Evolutionary conservation across 2,113 vertebrate genomes (phyloP), one percentile per base, ranked within the genome.

Genomic region (Leucoraja erinaceus): DNA sequence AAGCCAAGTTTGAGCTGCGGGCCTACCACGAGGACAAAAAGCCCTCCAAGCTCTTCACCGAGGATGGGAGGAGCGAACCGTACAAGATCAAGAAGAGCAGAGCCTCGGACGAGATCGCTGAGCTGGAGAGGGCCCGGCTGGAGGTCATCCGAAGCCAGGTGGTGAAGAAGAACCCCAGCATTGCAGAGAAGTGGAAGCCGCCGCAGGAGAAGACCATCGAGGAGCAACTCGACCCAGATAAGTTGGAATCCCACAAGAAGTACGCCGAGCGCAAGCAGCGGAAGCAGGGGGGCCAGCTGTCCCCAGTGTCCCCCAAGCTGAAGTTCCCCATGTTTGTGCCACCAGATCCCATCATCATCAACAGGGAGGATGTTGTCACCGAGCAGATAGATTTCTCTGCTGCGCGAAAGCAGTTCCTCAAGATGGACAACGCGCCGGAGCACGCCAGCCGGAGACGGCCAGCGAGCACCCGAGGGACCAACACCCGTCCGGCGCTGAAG

Each of bases 61-160:
- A 97, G 81, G 97, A 91, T 96, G 96, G 93, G 3, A 97, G 97
- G 93, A 97, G 96, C 93, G 97, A 98, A 12, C 95, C 95, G 1
- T 96, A 97, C 93, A 96, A 96, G 14, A 97, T 99, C 94, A 96
- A 96, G 3, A 98, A 98, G 94, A 96, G 97, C 28, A 96, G 99
- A 78, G 97, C 98, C 0, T 96, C 98, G 0, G 98, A 98, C 88
- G 98, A 99, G 96, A 97, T 99, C 94, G 95, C 96, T 47, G 99
- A 99, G 95, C 96, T 99, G 94, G 98, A 99, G 94, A 98, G 96
- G 72, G 98, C 99, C 93, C 97, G 98, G 75, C 95, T 97, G 92
- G 98, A 99, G 83, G 97, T 99, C 84, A 99, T 99, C 94, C 97
- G 95, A 94, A 99, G 97, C 93, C 98, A 99, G 96, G 98, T 98